Percentiles rank a stretch among this genome's conserved stretches.
phyloP scores from a whole-genome alignment of 1,140 invertebrate genomes.

The Chironomus striatipennis region DNA sequence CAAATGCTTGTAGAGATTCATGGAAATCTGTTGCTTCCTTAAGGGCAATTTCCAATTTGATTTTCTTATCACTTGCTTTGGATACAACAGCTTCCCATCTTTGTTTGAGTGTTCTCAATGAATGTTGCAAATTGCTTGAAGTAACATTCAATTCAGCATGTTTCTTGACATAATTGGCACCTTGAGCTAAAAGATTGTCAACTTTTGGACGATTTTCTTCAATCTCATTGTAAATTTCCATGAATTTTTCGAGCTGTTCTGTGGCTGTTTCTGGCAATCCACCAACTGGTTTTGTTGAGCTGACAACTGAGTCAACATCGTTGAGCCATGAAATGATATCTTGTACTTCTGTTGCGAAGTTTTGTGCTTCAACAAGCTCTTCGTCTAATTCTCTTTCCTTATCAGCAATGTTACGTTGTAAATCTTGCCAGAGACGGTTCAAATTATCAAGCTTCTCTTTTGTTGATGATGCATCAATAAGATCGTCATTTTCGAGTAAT shows the following conservation, averaged over 20 bases:
- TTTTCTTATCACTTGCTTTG: slow-evolving; percentile 94
- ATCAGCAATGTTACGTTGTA: slow-evolving; percentile 81
- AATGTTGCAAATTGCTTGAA: slow-evolving; percentile 76
- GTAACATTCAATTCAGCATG: slow-evolving; percentile 60
- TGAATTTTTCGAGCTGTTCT: slow-evolving; percentile 93
- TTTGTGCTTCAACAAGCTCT: slow-evolving; percentile 82
- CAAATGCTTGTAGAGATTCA: slow-evolving; percentile 82
- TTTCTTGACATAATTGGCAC: slow-evolving; percentile 78
- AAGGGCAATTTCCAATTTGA: slow-evolving; percentile 93
- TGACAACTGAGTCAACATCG: slow-evolving; percentile 87
- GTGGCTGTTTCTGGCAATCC: slow-evolving; percentile 94
- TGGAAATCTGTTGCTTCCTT: slow-evolving; percentile 96
- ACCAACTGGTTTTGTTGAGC: slow-evolving; percentile 89
- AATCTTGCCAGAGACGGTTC: slow-evolving; percentile 87
- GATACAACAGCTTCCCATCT: slow-evolving; percentile 90
- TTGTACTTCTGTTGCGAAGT: slow-evolving; percentile 92
- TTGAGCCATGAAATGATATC: slow-evolving; percentile 87
- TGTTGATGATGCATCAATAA: slow-evolving; percentile 76
- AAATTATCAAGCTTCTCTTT: slow-evolving; percentile 86
- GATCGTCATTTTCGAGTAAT: slow-evolving; percentile 72
- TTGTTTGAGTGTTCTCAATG: slow-evolving; percentile 78
- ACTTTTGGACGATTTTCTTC: slow-evolving; percentile 86
- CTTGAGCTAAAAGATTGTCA: slow-evolving; percentile 79
- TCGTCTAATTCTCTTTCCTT: slow-evolving; percentile 85
- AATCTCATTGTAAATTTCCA: slow-evolving; percentile 90